Percentiles rank a stretch among this genome's conserved stretches.
Conservation (phyloP, 2,888 invertebrate genomes). For the Choreutis nemorana region DNA sequence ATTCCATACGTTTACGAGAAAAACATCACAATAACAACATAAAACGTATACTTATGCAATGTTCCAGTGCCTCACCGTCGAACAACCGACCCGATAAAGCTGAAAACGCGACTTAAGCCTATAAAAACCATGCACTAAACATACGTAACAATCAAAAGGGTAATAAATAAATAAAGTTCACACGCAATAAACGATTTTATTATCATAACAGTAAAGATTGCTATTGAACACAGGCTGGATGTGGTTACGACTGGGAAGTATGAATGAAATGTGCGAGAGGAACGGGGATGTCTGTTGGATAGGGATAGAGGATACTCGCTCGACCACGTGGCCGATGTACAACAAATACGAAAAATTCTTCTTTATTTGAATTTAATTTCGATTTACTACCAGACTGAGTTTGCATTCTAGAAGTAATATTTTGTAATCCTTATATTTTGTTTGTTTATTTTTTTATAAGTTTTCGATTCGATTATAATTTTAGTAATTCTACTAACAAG, state of each 20-base stretch:
- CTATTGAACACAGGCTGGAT: conserved; percentile 48
- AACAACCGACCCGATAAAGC: conserved; percentile 65
- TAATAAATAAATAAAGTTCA: conserved; percentile 56
- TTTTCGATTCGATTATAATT: no score
- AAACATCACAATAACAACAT: conserved; percentile 65
- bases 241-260: conserved; percentile 50
- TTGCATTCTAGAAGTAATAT: no score
- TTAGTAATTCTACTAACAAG: no score
- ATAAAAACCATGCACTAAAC: conserved; percentile 68
- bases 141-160: conserved; percentile 47
- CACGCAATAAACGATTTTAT: conserved; percentile 62
- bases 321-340: conserved; percentile 56
- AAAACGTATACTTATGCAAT: conserved; percentile 65
- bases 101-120: conserved; percentile 66
- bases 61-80: conserved; percentile 62
- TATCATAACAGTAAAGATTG: conserved; percentile 53
- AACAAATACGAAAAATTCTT: conserved; percentile 42
- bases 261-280: conserved; percentile 54
- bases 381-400: no score
- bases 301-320: conserved; percentile 38
- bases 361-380: conserved; percentile 18
- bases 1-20: conserved; percentile 59
- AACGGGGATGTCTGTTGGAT: conserved; percentile 29
- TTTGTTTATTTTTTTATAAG: no score
- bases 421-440: no score